Evolutionary conservation across 2,888 invertebrate genomes (phyloP).

Genomic region (Vesta saturnalis): DNA sequence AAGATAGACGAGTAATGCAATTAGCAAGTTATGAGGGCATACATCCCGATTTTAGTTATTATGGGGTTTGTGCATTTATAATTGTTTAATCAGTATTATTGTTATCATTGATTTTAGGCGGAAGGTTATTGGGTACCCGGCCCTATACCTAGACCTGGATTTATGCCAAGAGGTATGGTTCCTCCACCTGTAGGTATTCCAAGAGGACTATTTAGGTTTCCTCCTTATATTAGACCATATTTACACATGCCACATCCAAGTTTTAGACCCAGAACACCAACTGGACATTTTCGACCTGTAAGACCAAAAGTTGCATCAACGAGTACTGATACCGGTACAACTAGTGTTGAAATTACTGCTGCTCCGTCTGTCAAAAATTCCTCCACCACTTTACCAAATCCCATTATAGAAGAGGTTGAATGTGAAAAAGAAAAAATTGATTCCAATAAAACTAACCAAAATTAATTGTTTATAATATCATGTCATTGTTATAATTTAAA

Average conservation of each 20-base stretch:
- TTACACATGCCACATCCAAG: constrained; percentile 14
- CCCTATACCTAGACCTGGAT: constrained; percentile 24
- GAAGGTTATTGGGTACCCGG: constrained; percentile 32
- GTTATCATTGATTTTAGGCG: constrained; percentile 4
- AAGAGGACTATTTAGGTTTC: too few species aligned
- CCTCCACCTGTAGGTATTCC: constrained; percentile 19
- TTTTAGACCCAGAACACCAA: constrained; percentile 22
- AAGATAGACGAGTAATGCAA: constrained; percentile 1
- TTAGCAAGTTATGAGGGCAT: not conserved
- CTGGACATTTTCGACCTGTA: constrained; percentile 10
- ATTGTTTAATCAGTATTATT: not conserved
- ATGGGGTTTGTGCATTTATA: constrained; percentile 26
- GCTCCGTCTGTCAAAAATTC: too few species aligned
- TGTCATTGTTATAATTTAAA: too few species aligned
- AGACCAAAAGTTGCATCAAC: constrained; percentile 8
- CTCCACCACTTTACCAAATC: too few species aligned
- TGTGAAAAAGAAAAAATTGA: too few species aligned
- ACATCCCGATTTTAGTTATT: constrained; percentile 25
- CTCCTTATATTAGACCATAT: constrained; percentile 22
- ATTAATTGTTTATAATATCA: too few species aligned
- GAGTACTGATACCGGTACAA: not conserved
- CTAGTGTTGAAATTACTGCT: too few species aligned
- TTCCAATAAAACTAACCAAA: too few species aligned
- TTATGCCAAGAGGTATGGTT: constrained; percentile 24
- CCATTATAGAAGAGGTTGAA: too few species aligned